These are phyloP conservation scores for Tenrec ecaudatus DNA, from an alignment of 2,113 vertebrate species.

Conservation along the genomic window DNA sequence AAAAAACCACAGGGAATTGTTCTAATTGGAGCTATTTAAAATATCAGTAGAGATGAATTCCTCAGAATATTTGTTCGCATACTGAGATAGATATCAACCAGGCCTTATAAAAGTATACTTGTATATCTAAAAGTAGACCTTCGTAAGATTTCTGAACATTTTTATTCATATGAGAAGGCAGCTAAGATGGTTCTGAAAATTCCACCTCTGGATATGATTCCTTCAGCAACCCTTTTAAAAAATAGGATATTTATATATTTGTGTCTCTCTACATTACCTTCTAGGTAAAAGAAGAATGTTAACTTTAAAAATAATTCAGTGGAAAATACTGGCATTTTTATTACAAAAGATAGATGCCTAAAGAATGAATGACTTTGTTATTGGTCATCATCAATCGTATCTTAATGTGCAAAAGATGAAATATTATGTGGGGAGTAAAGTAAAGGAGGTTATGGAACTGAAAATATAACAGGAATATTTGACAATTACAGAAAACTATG, in stretches of 20 bases:
- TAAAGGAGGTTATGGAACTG: constrained; percentile 39
- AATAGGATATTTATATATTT: constrained; percentile 52
- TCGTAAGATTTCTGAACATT: background rate
- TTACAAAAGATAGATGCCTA: constrained; percentile 72
- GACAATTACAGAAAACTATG: constrained; percentile 61
- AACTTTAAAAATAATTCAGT: constrained; percentile 76
- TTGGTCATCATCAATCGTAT: constrained; percentile 74
- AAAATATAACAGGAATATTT: constrained; percentile 51
- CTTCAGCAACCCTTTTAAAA: constrained; percentile 47
- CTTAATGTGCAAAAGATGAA: constrained; percentile 70
- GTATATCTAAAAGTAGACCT: constrained; percentile 28
- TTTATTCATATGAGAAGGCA: background rate
- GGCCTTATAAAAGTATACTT: background rate
- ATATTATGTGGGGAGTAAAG: background rate
- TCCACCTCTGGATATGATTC: constrained; percentile 12
- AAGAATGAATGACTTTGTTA: constrained; percentile 73
- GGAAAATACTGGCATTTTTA: constrained; percentile 75
- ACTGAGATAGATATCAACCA: background rate
- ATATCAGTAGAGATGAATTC: background rate
- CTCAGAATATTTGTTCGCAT: constrained; percentile 17
- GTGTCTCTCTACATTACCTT: constrained; percentile 47
- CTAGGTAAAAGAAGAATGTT: constrained; percentile 72
- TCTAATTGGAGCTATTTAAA: background rate
- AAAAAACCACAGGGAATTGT: background rate
- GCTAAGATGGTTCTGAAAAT: background rate